These are phyloP conservation scores for Tangara arthus DNA, from an alignment of 2,797 vertebrate species.

Conservation along the genomic window DNA sequence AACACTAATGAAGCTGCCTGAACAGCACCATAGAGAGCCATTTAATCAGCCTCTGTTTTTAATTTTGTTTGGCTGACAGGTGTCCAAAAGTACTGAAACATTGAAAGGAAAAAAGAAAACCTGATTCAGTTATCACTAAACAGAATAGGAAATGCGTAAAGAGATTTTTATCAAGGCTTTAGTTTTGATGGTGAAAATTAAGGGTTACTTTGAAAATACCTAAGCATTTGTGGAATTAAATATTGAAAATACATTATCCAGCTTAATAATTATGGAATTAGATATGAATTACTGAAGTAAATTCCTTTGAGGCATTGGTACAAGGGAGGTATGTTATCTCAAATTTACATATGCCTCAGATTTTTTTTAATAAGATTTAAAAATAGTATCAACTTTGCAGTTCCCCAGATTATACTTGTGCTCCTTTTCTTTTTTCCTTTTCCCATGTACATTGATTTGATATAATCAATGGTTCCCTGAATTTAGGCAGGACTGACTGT, in stretches of 20 bases:
- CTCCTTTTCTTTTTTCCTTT: slow-evolving; percentile 4
- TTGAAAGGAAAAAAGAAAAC: not conserved
- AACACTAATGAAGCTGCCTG: slow-evolving; percentile 70
- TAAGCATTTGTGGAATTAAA: slow-evolving; percentile 5
- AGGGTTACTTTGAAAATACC: slow-evolving; percentile 47
- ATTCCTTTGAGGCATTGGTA: not conserved
- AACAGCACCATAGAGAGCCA: slow-evolving; percentile 68
- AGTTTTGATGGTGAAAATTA: slow-evolving; percentile 17
- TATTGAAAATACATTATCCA: slow-evolving; percentile 21
- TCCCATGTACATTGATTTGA: not conserved
- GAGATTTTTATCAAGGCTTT: slow-evolving; percentile 54
- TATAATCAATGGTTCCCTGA: slow-evolving; percentile 25
- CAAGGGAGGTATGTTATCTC: slow-evolving; percentile 41
- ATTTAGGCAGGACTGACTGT: not conserved
- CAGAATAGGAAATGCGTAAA: slow-evolving; percentile 25
- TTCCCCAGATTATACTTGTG: not conserved
- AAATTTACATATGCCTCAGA: slow-evolving; percentile 39
- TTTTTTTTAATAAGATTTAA: slow-evolving; percentile 21
- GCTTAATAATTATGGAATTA: slow-evolving; percentile 60
- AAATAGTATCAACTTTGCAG: not conserved
- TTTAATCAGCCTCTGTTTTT: slow-evolving; percentile 70
- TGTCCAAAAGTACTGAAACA: slow-evolving; percentile 53
- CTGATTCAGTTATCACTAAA: not conserved
- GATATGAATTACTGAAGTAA: slow-evolving; percentile 49
- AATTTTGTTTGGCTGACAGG: slow-evolving; percentile 69